phyloP scores from a whole-genome alignment of 92 coral and sea anemone species.

The Parazoanthus atlanticus region DNA sequence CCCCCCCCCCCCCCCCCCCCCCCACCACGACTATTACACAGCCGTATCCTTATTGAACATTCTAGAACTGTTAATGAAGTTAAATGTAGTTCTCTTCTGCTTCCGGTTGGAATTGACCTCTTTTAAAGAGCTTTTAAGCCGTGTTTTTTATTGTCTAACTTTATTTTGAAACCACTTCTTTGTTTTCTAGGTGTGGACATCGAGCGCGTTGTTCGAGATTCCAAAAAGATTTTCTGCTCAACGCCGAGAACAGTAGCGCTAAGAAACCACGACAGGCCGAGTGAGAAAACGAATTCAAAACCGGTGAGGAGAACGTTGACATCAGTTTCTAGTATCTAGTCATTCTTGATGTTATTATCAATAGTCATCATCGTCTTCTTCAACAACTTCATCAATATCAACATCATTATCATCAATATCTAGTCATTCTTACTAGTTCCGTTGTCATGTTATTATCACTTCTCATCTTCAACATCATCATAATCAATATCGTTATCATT shows the following conservation, averaged over 20 bases:
- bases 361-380: background rate
- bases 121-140: too few species aligned
- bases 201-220: slow-evolving; percentile 96
- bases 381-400: background rate
- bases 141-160: too few species aligned
- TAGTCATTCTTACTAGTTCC: background rate
- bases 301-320: slow-evolving; percentile 47
- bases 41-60: too few species aligned
- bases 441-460: background rate
- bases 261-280: slow-evolving; percentile 75
- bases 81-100: too few species aligned
- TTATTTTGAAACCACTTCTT: background rate
- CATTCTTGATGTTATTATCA: background rate
- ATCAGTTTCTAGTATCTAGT: background rate
- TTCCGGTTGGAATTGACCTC: too few species aligned
- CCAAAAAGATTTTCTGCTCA: slow-evolving; percentile 89
- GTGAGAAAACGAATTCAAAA: slow-evolving; percentile 64
- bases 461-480: background rate
- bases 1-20: too few species aligned
- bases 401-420: background rate
- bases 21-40: too few species aligned
- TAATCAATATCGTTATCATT: background rate
- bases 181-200: slow-evolving; percentile 79
- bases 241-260: slow-evolving; percentile 91
- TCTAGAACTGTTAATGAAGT: too few species aligned